These are phyloP conservation scores for Neodiprion pinetum DNA, from an alignment of 1,140 invertebrate species.

Conservation along the genomic window DNA sequence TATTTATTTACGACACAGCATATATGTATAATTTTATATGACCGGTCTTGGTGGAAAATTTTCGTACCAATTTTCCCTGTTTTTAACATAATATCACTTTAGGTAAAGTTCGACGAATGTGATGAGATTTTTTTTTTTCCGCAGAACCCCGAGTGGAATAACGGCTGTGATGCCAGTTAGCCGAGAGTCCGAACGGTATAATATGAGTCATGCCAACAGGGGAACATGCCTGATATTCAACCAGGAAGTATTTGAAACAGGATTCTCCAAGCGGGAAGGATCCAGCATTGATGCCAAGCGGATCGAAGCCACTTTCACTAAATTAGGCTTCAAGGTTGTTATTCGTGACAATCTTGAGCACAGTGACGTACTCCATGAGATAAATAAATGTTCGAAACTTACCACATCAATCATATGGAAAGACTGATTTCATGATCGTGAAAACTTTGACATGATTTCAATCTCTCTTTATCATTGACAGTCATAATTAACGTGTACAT, in stretches of 20 bases:
- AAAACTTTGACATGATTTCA: no score
- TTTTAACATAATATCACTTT: constrained; percentile 12
- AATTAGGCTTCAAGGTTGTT: constrained; percentile 46
- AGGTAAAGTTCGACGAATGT: constrained; percentile 11
- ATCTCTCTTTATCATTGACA: no score
- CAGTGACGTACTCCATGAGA: constrained; percentile 39
- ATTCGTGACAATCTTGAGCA: constrained; percentile 39
- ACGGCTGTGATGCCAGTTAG: constrained; percentile 38
- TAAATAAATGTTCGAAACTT: constrained; percentile 39
- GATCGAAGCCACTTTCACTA: constrained; percentile 44
- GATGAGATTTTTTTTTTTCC: constrained; percentile 33
- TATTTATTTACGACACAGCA: not conserved
- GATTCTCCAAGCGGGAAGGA: no score
- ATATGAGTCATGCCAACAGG: constrained; percentile 70
- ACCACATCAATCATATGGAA: no score
- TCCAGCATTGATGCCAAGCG: constrained; percentile 39
- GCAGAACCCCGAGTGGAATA: not conserved
- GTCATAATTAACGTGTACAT: no score
- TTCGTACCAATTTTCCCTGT: constrained; percentile 17
- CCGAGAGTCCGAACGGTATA: constrained; percentile 63
- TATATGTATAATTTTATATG: not conserved
- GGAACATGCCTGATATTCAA: constrained; percentile 81
- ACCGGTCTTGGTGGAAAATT: constrained; percentile 9
- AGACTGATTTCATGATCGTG: no score
- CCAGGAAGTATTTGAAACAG: no score